Conservation (phyloP, 1,140 invertebrate genomes). For the Armadillidium nasatum region DNA sequence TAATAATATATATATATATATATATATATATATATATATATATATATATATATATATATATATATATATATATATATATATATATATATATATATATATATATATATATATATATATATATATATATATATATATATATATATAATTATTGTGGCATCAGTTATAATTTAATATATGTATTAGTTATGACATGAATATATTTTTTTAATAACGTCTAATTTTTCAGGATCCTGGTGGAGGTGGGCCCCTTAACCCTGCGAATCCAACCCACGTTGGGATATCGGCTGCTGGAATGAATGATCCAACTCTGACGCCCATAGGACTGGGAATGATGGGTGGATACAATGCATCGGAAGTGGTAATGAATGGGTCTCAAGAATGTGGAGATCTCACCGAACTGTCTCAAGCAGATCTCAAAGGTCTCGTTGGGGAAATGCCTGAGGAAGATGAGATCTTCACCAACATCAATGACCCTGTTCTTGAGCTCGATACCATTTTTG, state of each 20-base stretch:
- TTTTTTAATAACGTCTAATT: background rate
- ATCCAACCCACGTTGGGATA: conserved; percentile 26
- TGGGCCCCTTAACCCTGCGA: conserved; percentile 28
- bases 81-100: no score
- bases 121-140: no score
- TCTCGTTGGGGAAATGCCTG: conserved; percentile 58
- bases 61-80: no score
- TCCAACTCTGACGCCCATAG: conserved; percentile 31
- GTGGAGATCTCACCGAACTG: conserved; percentile 54
- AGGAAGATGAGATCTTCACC: conserved; percentile 66
- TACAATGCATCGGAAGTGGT: conserved; percentile 21
- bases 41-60: no score
- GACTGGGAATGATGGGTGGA: conserved; percentile 38
- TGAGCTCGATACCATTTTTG: conserved; percentile 54
- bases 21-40: no score
- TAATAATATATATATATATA: no score
- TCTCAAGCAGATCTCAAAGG: conserved; percentile 63
- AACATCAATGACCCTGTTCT: conserved; percentile 64
- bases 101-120: no score
- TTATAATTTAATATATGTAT: no score
- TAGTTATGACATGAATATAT: no score
- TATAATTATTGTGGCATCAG: no score
- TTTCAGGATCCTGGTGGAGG: conserved; percentile 42
- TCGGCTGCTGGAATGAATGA: conserved; percentile 20
- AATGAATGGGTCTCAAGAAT: conserved; percentile 29